A percentile compares a stretch with the other conserved stretches of the same genome.
Evolutionary conservation across 2,113 vertebrate genomes (phyloP).

Genomic region (Uropsilus gracilis): DNA sequence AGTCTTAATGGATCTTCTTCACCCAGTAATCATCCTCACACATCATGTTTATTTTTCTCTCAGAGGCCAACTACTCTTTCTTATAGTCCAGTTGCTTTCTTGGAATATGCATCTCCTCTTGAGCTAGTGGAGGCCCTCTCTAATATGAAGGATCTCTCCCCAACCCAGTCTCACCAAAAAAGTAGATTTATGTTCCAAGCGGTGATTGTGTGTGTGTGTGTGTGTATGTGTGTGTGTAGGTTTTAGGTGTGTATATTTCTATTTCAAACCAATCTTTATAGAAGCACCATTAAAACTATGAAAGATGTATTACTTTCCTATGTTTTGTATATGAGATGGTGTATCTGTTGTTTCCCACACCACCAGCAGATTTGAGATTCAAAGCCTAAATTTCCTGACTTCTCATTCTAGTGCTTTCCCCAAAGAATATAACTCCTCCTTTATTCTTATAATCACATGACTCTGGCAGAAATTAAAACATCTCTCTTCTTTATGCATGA

Average conservation of each 20-base stretch:
- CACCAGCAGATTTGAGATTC: background rate
- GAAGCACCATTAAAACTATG: background rate
- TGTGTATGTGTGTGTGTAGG: background rate
- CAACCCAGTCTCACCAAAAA: background rate
- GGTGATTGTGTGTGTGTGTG: background rate
- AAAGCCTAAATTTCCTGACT: background rate
- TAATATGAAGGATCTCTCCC: background rate
- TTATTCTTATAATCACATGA: background rate
- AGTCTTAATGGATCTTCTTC: background rate
- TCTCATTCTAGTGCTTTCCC: background rate
- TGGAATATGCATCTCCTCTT: fast-evolving
- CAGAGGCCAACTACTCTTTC: background rate
- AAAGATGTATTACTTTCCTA: background rate
- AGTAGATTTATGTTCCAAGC: background rate
- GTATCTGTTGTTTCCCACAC: background rate
- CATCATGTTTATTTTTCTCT: background rate
- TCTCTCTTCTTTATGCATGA: background rate
- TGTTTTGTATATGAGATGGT: background rate
- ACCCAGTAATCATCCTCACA: background rate
- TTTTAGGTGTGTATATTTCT: background rate
- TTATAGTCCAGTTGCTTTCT: too few relatives aligned
- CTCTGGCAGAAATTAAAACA: background rate
- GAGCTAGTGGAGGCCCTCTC: background rate
- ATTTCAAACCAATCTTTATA: background rate
- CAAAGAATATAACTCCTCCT: background rate